phyloP scores from a whole-genome alignment of 1,140 invertebrate species.

The Monochamus saltuarius region DNA sequence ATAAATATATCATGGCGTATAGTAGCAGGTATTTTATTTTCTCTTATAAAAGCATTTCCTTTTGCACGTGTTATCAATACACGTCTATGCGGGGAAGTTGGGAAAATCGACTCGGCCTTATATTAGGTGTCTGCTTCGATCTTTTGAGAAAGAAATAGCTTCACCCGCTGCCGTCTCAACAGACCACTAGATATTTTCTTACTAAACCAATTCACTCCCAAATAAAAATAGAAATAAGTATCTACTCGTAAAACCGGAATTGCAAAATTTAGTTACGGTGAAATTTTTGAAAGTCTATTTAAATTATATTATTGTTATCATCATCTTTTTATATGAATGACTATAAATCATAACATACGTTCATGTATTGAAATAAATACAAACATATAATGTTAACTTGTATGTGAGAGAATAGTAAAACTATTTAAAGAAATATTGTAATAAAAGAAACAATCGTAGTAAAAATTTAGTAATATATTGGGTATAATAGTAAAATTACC shows the following conservation, averaged over 20 bases:
- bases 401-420: too few species aligned
- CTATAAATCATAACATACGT: too few species aligned
- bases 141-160: constrained; percentile 24
- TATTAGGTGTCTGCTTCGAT: constrained; percentile 24
- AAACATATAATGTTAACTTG: too few species aligned
- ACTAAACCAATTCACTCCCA: constrained; percentile 16
- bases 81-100: neutral
- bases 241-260: constrained; percentile 4
- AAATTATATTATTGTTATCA: too few species aligned
- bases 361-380: too few species aligned
- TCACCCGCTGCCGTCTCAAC: constrained; percentile 17
- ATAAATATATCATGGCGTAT: too few species aligned
- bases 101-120: constrained; percentile 12
- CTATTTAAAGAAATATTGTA: too few species aligned
- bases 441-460: too few species aligned
- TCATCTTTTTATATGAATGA: too few species aligned
- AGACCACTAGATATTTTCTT: constrained; percentile 25
- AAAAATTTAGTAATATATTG: too few species aligned
- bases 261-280: constrained; percentile 17
- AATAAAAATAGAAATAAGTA: constrained; percentile 7
- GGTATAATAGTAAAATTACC: too few species aligned
- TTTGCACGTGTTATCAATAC: constrained; percentile 19
- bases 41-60: constrained; percentile 10
- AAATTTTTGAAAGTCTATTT: too few species aligned
- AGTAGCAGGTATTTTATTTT: constrained; percentile 4